phyloP scores from a whole-genome alignment of 2,113 vertebrate genomes.

The Lycaon pictus region DNA sequence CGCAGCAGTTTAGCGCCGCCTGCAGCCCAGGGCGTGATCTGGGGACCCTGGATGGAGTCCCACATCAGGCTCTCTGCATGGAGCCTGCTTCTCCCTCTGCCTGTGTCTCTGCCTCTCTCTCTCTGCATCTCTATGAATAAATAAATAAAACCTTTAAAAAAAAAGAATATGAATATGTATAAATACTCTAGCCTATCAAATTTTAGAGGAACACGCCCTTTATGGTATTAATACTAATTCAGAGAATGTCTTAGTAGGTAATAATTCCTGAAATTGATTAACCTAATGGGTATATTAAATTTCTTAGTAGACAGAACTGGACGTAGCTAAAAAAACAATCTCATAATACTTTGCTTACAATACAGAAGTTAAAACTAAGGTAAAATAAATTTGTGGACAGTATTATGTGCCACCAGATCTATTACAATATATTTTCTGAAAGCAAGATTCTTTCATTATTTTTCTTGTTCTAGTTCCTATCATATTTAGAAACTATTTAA shows the following conservation, averaged over 20 bases:
- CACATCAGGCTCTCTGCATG: too few relatives aligned
- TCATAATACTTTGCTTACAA: neutral
- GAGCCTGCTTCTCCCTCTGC: too few relatives aligned
- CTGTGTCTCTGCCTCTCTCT: too few relatives aligned
- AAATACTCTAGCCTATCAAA: neutral
- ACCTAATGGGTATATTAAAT: neutral
- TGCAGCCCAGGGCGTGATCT: too few relatives aligned
- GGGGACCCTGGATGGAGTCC: too few relatives aligned
- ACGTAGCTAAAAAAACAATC: neutral
- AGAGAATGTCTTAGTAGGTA: neutral
- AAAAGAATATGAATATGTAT: neutral
- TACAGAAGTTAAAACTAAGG: neutral
- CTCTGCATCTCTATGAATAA: too few relatives aligned
- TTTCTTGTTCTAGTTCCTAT: neutral
- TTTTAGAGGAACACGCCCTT: neutral
- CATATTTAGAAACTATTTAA: neutral
- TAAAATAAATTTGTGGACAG: conserved; percentile 17
- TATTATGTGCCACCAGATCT: neutral
- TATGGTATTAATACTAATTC: neutral
- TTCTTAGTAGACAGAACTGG: neutral
- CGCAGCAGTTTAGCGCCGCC: too few relatives aligned
- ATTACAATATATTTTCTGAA: conserved; percentile 13
- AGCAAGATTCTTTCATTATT: neutral
- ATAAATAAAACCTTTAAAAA: too few relatives aligned
- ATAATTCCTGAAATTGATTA: conserved; percentile 20